These are phyloP conservation scores for Teleogryllus occipitalis DNA, from an alignment of 1,140 invertebrate genomes.

Conservation along the genomic window DNA sequence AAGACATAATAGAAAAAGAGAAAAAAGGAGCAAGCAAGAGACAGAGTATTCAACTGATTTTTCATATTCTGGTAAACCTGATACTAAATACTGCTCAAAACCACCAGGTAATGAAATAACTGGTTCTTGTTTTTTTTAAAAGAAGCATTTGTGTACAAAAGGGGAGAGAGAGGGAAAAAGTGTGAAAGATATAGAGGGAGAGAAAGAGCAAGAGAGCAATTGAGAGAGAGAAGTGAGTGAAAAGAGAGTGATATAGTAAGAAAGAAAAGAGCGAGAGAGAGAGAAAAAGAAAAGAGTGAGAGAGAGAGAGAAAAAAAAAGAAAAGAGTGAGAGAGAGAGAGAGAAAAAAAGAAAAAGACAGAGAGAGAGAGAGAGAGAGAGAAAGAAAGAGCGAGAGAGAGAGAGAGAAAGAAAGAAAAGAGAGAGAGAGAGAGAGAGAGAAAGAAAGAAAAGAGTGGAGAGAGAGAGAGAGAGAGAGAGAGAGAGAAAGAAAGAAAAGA, in stretches of 20 bases:
- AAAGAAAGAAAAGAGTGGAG: neutral
- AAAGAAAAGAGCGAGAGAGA: neutral
- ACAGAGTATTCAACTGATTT: too few relatives aligned
- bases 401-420: neutral
- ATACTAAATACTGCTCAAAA: too few relatives aligned
- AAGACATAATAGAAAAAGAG: too few relatives aligned
- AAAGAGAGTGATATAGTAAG: neutral
- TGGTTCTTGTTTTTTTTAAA: too few relatives aligned
- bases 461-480: neutral
- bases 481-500: neutral
- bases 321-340: neutral
- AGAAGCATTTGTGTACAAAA: too few relatives aligned
- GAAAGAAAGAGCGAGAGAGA: neutral
- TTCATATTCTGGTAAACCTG: too few relatives aligned
- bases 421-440: neutral
- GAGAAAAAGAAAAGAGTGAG: neutral
- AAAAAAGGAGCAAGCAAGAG: too few relatives aligned
- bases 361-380: neutral
- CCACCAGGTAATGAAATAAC: too few relatives aligned
- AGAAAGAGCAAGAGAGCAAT: conserved; percentile 7
- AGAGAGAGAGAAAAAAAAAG: neutral
- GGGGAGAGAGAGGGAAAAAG: neutral
- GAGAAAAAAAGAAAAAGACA: neutral
- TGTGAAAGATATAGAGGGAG: conserved; percentile 5
- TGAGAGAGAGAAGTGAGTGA: neutral